Percentiles rank a stretch among this genome's conserved stretches.
These are phyloP conservation scores for Drosophila carrolli DNA, from an alignment of 1,140 invertebrate species.

Conservation along the genomic window DNA sequence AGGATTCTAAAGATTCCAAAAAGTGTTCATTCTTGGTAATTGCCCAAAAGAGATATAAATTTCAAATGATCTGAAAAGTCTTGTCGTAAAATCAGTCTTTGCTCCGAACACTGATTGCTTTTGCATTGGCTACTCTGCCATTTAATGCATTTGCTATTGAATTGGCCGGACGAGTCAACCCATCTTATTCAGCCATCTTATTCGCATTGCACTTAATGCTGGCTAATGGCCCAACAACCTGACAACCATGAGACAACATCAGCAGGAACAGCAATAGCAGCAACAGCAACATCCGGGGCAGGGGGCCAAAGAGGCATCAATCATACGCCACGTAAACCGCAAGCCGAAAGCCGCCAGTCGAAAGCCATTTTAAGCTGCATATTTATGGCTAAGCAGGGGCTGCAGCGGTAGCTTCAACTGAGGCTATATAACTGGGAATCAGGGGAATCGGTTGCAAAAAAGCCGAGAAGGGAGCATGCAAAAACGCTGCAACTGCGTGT, in stretches of 20 bases:
- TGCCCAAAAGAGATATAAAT: background rate
- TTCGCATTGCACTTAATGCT: slow-evolving; percentile 50
- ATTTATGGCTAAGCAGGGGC: slow-evolving; percentile 76
- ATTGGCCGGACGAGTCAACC: slow-evolving; percentile 1
- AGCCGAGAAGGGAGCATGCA: slow-evolving; percentile 47
- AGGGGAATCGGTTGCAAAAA: slow-evolving; percentile 13
- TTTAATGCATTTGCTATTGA: too few relatives aligned
- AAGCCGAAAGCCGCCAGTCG: slow-evolving; percentile 77
- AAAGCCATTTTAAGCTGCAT: slow-evolving; percentile 82
- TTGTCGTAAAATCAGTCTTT: background rate
- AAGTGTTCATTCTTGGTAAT: too few relatives aligned
- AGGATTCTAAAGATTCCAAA: too few relatives aligned
- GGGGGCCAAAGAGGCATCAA: slow-evolving; percentile 62
- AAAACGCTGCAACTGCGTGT: slow-evolving; percentile 74
- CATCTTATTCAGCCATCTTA: slow-evolving; percentile 16
- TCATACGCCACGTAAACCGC: slow-evolving; percentile 79
- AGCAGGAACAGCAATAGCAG: slow-evolving; percentile 16
- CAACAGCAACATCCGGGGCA: background rate
- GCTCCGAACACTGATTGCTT: background rate
- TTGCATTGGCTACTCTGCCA: slow-evolving; percentile 3
- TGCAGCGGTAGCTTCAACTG: slow-evolving; percentile 18
- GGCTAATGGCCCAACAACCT: slow-evolving; percentile 56
- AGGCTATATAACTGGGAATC: slow-evolving; percentile 13
- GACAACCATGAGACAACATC: slow-evolving; percentile 36
- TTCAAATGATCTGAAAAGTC: background rate